Evolutionary conservation across 2,888 invertebrate genomes (phyloP), one percentile per base, ranked within the genome.

Genomic region (Germaria angustata): DNA sequence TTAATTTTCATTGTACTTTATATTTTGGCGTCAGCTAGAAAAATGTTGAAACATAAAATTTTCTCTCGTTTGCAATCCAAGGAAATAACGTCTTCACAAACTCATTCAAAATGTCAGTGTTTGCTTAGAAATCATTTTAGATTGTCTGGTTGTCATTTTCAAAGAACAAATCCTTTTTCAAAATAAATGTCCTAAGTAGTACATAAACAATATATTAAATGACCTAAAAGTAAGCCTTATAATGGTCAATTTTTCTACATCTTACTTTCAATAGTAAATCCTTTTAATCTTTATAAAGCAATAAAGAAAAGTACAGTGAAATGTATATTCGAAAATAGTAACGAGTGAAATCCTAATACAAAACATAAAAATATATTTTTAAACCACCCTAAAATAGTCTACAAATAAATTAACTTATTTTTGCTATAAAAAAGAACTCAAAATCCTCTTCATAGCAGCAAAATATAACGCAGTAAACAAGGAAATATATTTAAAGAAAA

Each of bases 351-450:
- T n/a, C n/a, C n/a, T n/a, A n/a, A 28, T 28, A 28, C 28, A 28
- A 80, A 80, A 65, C 17, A 69, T 34, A 76, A 66, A 76, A 76
- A 71, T 71, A 71, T 36, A 51, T 65, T 72, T 76, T 80, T 57
- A 78, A 80, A 68, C 53, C 68, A 11, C 55, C 63, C 53, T 15
- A 69, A 75, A 80, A 66, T 80, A 69, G 73, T 75, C 80, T 76
- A 76, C 76, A 75, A 78, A 78, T 65, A 71, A 57, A 78, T 63
- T 55, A 46, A 71, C 71, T 32, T 36, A 71, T 44, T 66, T 39
- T 46, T 34, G 1, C 2, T 2, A 39, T 24, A 32, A 15, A 63
- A 15, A 61, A 24, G 11, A 59, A 17, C n/a, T 46, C 53, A 53
- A 75, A 46, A 71, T 78, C 44, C 36, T 63, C 11, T 53, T 63